phyloP scores from a whole-genome alignment of 2,888 invertebrate species.

The Oligia strigilis region DNA sequence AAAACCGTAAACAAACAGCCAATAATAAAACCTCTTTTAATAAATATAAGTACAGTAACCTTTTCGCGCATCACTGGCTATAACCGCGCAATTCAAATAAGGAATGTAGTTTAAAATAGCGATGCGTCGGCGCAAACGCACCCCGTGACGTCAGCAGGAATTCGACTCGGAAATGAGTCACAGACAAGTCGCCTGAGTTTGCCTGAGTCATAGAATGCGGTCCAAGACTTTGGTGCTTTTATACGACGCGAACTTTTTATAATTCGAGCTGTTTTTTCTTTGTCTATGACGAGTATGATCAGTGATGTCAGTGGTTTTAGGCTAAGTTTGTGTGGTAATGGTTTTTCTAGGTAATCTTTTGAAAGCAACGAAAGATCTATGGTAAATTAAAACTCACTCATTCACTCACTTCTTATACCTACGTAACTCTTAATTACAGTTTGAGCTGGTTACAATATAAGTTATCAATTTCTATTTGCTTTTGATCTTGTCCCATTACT shows the following conservation, averaged over 20 bases:
- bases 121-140: slow-evolving; percentile 73
- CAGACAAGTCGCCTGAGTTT: slow-evolving; percentile 56
- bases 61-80: slow-evolving; percentile 53
- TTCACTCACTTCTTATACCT: neutral
- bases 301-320: neutral
- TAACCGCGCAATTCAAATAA: slow-evolving; percentile 68
- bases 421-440: neutral
- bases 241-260: slow-evolving; percentile 38
- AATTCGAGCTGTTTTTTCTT: slow-evolving; percentile 18
- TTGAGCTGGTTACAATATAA: neutral
- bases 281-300: slow-evolving; percentile 15
- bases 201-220: slow-evolving; percentile 73
- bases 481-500: neutral
- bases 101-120: slow-evolving; percentile 82
- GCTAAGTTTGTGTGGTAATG: neutral
- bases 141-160: slow-evolving; percentile 86
- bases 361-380: neutral
- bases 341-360: neutral
- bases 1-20: slow-evolving; percentile 18
- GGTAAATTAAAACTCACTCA: neutral
- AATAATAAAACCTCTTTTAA: slow-evolving; percentile 31
- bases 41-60: slow-evolving; percentile 21
- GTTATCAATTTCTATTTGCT: neutral
- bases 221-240: slow-evolving; percentile 50
- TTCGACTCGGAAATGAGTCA: slow-evolving; percentile 86